Conservation (phyloP, 1,140 invertebrate species). For the Drosophila malerkotliana region DNA sequence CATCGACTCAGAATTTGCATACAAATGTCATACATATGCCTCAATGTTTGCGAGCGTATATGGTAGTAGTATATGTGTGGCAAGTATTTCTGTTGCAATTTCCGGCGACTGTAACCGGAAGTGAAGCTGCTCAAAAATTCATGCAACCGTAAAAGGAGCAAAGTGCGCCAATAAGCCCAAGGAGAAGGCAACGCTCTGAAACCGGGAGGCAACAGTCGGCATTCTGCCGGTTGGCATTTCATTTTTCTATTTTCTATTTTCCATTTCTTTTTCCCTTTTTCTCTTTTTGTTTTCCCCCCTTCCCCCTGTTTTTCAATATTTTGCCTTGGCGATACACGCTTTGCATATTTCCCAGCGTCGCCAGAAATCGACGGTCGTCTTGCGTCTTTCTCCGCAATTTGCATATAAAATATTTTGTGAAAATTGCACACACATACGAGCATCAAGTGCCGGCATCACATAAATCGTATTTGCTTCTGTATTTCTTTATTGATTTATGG, state of each 20-base stretch:
- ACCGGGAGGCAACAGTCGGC: conserved; percentile 26
- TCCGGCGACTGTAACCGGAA: conserved; percentile 70
- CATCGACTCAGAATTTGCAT: conserved; percentile 65
- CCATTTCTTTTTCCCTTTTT: conserved; percentile 8
- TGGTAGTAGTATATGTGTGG: conserved; percentile 10
- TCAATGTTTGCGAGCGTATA: conserved; percentile 2
- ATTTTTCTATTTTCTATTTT: conserved; percentile 5
- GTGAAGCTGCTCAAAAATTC: conserved; percentile 72
- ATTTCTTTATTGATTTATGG: conserved; percentile 45
- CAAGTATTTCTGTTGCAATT: conserved; percentile 72
- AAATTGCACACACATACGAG: conserved; percentile 43
- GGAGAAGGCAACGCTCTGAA: conserved; percentile 10
- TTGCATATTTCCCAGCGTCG: conserved; percentile 28
- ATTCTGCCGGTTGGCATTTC: conserved; percentile 29
- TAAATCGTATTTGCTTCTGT: conserved; percentile 39
- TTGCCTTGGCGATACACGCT: conserved; percentile 18
- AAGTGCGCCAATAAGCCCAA: conserved; percentile 64
- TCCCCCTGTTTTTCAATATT: conserved; percentile 16
- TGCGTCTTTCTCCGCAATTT: conserved; percentile 30
- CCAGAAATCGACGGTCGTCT: conserved; percentile 44
- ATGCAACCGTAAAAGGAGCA: conserved; percentile 73
- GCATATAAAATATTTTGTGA: conserved; percentile 51
- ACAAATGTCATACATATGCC: conserved; percentile 67
- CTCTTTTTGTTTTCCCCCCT: conserved; percentile 8
- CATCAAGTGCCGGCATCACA: conserved; percentile 49